Evolutionary conservation across 2,888 invertebrate genomes (phyloP), one percentile per base, ranked within the genome.

Genomic region (Cantharis rustica): DNA sequence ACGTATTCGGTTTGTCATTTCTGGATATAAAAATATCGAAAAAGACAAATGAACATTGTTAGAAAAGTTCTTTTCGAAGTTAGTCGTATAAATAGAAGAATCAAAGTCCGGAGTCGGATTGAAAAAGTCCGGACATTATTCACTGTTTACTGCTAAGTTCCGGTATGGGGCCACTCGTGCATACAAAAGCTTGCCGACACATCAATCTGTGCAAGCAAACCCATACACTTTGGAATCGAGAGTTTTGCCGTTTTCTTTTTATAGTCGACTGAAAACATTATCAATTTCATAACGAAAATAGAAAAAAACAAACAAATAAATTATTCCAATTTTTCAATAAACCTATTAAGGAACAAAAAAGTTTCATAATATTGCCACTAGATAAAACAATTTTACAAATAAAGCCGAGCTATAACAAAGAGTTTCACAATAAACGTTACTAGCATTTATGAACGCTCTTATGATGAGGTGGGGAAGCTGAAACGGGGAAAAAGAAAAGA

Each of bases 161-260:
- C 84, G 84, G 83, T 80, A 76, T 79, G 80, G 80, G 81, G 79
- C 82, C 85, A 85, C 84, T 85, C 85, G 83, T 85, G 85, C 84
- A 85, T 85, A 85, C 83, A 83, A 84, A 84, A 82, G 83, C 82
- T 80, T 79, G 73, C 82, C 83, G 82, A 83, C 83, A 80, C 81
- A 83, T 84, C 84, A 83, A 77, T 79, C 79, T 79, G 76, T 78
- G 61, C 73, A 78, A 78, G 69, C 78, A 68, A 78, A 75, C 75
- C 72, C 75, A 78, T 78, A 75, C 78, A 78, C 75, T 75, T 78
- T 69, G 70, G 72, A 71, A 78, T 78, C 78, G 75, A 78, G 77
- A 77, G 71, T 74, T 62, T 71, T 26, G 72, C 69, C 69, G 72
- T 72, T 66, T 63, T 31, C 62, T 70, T 62, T 66, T 66, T 20